These are phyloP conservation scores for Acanthosepion lycidas DNA, from an alignment of 2,888 invertebrate genomes.

Conservation along the genomic window DNA sequence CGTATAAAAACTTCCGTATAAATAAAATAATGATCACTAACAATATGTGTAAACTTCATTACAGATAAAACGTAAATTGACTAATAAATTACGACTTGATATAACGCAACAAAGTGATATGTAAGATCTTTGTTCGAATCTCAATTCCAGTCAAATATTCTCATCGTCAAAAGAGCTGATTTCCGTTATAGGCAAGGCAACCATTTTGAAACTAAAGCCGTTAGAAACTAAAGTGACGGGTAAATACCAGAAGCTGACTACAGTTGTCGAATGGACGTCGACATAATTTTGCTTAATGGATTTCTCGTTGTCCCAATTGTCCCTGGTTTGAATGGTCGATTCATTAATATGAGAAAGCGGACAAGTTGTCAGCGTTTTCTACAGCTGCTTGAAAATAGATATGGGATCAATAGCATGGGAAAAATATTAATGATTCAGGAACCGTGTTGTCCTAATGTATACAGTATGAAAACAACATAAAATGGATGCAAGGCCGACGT, in stretches of 20 bases:
- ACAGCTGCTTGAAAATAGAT: not conserved
- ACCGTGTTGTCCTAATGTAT: not conserved
- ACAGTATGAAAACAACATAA: not conserved
- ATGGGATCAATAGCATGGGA: not conserved
- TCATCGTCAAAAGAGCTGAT: not conserved
- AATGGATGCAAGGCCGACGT: not conserved
- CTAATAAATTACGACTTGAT: not conserved
- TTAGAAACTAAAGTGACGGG: not conserved
- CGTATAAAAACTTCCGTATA: too few relatives aligned
- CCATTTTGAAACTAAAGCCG: not conserved
- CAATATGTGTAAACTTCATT: not conserved
- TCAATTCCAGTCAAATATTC: too few relatives aligned
- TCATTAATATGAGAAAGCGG: slow-evolving; percentile 14
- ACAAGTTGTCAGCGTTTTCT: not conserved
- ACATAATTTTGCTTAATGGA: not conserved
- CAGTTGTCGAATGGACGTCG: not conserved
- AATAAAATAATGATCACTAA: not conserved
- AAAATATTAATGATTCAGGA: not conserved
- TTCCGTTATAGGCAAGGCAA: not conserved
- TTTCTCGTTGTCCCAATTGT: not conserved
- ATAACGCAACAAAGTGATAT: not conserved
- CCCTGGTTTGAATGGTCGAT: slow-evolving; percentile 15
- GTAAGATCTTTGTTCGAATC: not conserved
- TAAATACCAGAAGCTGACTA: not conserved
- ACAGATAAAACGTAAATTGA: not conserved